phyloP scores from a whole-genome alignment of 2,113 vertebrate species.

The Odobenus rosmarus region DNA sequence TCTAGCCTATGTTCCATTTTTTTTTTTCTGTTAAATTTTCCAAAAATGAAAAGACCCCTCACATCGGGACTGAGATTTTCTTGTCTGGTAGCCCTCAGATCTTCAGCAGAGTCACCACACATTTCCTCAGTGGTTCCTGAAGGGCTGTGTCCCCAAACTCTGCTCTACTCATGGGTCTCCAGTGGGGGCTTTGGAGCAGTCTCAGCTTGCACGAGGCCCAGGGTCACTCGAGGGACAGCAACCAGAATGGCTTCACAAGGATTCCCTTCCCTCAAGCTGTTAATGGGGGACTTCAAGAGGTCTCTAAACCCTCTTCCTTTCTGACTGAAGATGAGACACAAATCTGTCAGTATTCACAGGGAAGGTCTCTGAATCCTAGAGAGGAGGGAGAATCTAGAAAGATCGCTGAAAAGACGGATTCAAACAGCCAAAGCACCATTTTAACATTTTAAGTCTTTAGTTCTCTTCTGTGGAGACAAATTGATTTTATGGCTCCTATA shows the following conservation, averaged over 20 bases:
- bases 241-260: slow-evolving; percentile 26
- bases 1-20: not conserved
- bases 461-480: slow-evolving; percentile 27
- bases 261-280: not conserved
- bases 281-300: slow-evolving; percentile 36
- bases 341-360: not conserved
- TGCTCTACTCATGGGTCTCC: not conserved
- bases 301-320: slow-evolving; percentile 25
- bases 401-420: slow-evolving; percentile 45
- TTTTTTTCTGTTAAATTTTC: not conserved
- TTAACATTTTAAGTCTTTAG: slow-evolving; percentile 41
- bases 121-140: not conserved
- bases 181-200: not conserved
- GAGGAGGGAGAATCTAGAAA: slow-evolving; percentile 31
- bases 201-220: not conserved
- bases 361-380: slow-evolving; percentile 46
- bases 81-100: not conserved
- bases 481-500: slow-evolving; percentile 25
- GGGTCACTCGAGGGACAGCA: slow-evolving; percentile 20
- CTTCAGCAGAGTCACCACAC: slow-evolving; percentile 1
- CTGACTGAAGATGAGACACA: slow-evolving; percentile 31
- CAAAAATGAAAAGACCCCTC: not conserved
- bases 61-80: not conserved
- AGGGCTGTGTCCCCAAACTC: not conserved
- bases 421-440: not conserved